Evolutionary conservation across 2,797 vertebrate genomes (phyloP).

Genomic region (Gallinago stenura): DNA sequence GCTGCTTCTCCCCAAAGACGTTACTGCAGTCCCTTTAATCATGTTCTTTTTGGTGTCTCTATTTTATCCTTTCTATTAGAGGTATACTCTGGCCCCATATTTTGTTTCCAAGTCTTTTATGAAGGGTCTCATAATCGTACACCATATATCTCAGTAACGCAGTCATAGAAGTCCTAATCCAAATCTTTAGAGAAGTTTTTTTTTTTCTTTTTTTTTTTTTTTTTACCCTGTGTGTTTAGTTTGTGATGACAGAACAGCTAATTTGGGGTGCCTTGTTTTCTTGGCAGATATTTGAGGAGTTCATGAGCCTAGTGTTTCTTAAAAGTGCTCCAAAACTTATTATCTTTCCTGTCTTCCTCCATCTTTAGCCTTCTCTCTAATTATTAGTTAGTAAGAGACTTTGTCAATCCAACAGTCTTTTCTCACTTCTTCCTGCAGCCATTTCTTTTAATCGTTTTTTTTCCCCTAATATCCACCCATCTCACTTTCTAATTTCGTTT

Average conservation of each 20-base stretch:
- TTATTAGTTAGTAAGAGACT: background rate
- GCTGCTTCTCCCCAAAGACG: background rate
- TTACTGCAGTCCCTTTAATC: background rate
- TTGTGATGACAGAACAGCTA: background rate
- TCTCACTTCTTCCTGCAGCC: background rate
- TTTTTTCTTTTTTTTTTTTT: background rate
- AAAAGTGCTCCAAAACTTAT: background rate
- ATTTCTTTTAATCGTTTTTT: background rate
- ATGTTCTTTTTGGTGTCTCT: background rate
- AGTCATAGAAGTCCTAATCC: background rate
- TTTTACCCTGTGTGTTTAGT: too few relatives aligned
- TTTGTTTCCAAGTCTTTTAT: background rate
- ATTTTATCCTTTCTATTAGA: background rate
- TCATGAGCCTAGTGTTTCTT: background rate
- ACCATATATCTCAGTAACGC: background rate
- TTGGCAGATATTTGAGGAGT: background rate
- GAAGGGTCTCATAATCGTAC: background rate
- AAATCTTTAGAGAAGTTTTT: rapidly evolving
- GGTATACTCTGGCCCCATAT: background rate
- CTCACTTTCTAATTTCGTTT: background rate
- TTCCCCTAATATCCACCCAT: background rate
- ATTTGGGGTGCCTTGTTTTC: background rate
- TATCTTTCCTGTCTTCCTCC: background rate
- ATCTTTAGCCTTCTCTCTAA: background rate
- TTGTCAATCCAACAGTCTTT: background rate